Base-by-base conservation (phyloP, 2,888 invertebrate genomes). In the Aquatica leii region DNA sequence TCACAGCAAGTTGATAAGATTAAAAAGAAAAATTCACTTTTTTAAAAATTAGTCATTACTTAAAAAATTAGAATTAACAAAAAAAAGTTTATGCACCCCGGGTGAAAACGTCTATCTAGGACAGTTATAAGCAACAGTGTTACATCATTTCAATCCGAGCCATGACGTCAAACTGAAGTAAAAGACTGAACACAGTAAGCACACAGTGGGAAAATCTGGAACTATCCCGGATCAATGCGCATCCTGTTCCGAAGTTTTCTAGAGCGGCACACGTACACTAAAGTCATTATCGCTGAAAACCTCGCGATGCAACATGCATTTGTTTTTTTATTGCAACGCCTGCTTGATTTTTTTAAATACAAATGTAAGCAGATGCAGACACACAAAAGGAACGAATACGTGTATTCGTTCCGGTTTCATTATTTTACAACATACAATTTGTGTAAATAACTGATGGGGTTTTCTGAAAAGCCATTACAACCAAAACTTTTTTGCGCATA, bases 1-100 rank as follows among this genome's bases (percentile, higher is more conserved):
- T 80, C 80, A 80, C 80, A 80, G 80, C 73, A 72, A 74, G 73
- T 78, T 79, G 77, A 78, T 75, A 76, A 78, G 72, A 71, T 71
- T 72, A 62, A 64, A 68, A 48, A 54, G n/a, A 55, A 37, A 21
- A 48, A 48, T n/a, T 20, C 12, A 21, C 12, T n/a, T 37, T 37
- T 15, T 43, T 15, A 43, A 49, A 51, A 51, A 12, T 51, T 51
- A 12, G 4, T 43, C 14, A 2, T n/a, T 14, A 43, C 4, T 14
- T 15, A 9, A 14, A 12, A 55, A 57, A 55, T 43, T 18, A 62
- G 52, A 56, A 21, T 35, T 37, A 43, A 12, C 2, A 55, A 59
- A 59, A 54, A 54, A 40, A 37, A 55, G 21, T 56, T 51, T 51
- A 31, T 53, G 54, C 57, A 56, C 60, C 53, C 60, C 57, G 48